phyloP scores from a whole-genome alignment of 1,140 invertebrate genomes.

The Rhopalosiphum maidis region DNA sequence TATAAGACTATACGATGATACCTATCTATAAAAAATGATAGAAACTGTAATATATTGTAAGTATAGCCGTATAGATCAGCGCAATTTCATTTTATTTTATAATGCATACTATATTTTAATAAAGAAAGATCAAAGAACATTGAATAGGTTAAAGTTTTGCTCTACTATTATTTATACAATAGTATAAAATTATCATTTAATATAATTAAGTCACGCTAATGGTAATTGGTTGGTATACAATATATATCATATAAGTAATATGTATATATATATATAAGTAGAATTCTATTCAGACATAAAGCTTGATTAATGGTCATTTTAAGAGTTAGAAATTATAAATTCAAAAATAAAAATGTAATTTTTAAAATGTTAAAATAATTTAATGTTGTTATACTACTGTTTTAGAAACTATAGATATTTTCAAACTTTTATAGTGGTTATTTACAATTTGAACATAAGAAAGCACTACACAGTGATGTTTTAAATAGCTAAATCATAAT shows the following conservation, averaged over 20 bases:
- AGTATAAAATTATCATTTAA: neutral
- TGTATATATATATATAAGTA: neutral
- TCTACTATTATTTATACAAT: neutral
- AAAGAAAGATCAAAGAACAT: neutral
- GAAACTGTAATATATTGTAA: neutral
- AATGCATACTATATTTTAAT: neutral
- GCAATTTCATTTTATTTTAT: neutral
- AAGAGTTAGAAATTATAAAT: neutral
- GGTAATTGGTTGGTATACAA: neutral
- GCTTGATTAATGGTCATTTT: neutral
- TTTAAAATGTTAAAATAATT: neutral
- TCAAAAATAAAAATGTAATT: neutral
- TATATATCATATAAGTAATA: neutral
- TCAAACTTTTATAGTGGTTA: neutral
- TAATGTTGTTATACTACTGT: neutral
- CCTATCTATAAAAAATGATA: neutral
- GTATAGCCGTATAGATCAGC: neutral
- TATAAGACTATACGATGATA: neutral
- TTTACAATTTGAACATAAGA: slow-evolving; percentile 16
- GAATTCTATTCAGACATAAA: neutral
- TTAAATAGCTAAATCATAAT: slow-evolving; percentile 10
- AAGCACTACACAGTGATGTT: slow-evolving; percentile 35
- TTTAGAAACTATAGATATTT: neutral
- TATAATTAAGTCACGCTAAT: neutral
- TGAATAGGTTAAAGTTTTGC: neutral